phyloP scores from a whole-genome alignment of 2,113 vertebrate genomes.

The Erpornis zantholeuca region DNA sequence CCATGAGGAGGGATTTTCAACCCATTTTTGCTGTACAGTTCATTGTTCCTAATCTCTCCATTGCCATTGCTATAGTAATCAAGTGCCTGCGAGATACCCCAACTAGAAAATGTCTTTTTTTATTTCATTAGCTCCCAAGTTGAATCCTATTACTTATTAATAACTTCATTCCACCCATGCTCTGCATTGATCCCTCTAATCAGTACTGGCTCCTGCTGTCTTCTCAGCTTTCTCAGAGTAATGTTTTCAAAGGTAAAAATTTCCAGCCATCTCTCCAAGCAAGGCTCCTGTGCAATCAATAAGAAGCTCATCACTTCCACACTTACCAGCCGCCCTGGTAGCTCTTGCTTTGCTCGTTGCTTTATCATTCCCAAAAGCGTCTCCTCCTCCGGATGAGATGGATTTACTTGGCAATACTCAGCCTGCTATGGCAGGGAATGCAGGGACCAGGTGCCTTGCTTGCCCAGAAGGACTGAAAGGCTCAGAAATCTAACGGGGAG shows the following conservation, averaged over 20 bases:
- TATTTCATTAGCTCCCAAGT: conserved; percentile 10
- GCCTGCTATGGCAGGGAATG: background rate
- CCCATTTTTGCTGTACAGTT: background rate
- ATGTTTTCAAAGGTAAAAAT: background rate
- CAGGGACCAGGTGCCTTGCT: background rate
- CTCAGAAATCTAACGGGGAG: conserved; percentile 20
- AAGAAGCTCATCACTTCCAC: background rate
- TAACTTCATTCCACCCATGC: background rate
- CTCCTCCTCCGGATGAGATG: background rate
- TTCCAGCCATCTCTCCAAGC: background rate
- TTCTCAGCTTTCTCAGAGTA: background rate
- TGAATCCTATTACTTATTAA: conserved; percentile 35
- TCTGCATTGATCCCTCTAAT: background rate
- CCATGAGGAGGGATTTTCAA: background rate
- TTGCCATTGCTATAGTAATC: background rate
- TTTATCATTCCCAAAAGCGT: conserved; percentile 23
- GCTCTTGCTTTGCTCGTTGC: conserved; percentile 50
- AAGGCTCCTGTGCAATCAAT: background rate
- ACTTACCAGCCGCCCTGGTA: conserved; percentile 43
- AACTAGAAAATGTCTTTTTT: conserved; percentile 22
- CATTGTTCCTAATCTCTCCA: conserved; percentile 28
- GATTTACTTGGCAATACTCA: background rate
- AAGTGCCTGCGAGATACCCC: background rate
- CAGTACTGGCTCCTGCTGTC: background rate
- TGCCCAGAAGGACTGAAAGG: conserved; percentile 20